Evolutionary conservation across 2,888 invertebrate species (phyloP), one percentile per base, ranked within the genome.

Genomic region (Vandiemenella viatica): DNA sequence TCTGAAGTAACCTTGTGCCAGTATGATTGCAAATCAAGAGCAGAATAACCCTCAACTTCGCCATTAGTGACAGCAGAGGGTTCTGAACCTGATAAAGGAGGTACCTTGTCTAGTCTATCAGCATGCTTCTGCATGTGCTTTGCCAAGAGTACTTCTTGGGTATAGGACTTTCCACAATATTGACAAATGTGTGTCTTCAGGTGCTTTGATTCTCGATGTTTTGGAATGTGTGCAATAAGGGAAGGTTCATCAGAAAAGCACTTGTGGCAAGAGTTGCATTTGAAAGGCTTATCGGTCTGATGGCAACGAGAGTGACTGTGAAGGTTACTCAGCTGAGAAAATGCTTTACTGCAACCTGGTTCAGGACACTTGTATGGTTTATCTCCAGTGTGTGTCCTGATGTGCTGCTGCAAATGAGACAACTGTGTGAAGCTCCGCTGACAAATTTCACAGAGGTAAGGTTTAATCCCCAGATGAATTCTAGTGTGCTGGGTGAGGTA

Each of bases 251-350:
- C 96, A 57, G 88, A 82, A 74, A 97, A 98, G 71, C 97, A 98
- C 74, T 98, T 98, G 77, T 98, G 98, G 74, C 98, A 99, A 58
- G 93, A 95, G 76, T 98, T 98, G 75, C 98, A 98, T 72, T 98
- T 96, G 79, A 91, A 97, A 26, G 98, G 97, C 66, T 96, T 97
- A 74, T 98, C 97, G 55, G 96, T 95, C 67, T 98, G 97, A 74
- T 98, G 98, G 73, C 97, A 97, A 56, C 98, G 83, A 61, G 96
- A 96, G 73, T 99, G 98, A 65, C 91, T 91, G 75, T 98, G 98
- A 58, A 99, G 82, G 73, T 98, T 99, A 64, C 93, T 93, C 61
- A 99, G 80, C 69, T 98, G 98, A 51, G 93, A 93, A 76, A 98
- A 98, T 57, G 97, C 96, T 73, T 98, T 98, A 67, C 92, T 93